Evolutionary conservation across 2,113 vertebrate species (phyloP).

Genomic region (Urocitellus parryii): DNA sequence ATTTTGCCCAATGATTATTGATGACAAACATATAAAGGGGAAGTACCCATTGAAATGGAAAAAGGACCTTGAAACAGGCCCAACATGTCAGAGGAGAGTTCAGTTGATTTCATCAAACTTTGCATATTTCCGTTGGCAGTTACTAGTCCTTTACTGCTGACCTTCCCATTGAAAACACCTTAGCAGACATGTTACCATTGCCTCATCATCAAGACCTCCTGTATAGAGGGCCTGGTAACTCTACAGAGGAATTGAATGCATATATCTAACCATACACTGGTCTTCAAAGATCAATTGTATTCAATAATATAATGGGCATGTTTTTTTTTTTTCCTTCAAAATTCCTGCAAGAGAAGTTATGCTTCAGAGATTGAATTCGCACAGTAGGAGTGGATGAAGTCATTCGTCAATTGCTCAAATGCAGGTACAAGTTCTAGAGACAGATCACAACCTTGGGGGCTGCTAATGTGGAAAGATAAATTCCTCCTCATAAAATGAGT

Average conservation of each 20-base stretch:
- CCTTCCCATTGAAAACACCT: background rate
- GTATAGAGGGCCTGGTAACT: background rate
- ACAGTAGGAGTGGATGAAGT: constrained; percentile 84
- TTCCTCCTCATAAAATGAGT: constrained; percentile 68
- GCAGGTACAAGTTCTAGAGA: constrained; percentile 81
- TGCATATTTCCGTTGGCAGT: background rate
- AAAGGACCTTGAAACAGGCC: background rate
- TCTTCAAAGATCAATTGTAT: constrained; percentile 76
- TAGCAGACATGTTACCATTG: background rate
- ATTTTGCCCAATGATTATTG: background rate
- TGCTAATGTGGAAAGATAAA: constrained; percentile 82
- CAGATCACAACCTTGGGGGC: constrained; percentile 78
- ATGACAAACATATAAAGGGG: background rate
- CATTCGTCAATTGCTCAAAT: constrained; percentile 71
- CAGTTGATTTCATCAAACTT: background rate
- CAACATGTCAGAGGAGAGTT: background rate
- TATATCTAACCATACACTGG: background rate
- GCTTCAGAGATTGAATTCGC: constrained; percentile 82
- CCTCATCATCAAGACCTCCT: background rate
- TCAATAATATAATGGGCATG: constrained; percentile 76
- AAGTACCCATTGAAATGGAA: background rate
- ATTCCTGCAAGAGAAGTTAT: constrained; percentile 81
- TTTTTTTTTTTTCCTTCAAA: constrained; percentile 82
- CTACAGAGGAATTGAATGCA: background rate
- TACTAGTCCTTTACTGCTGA: background rate